These are phyloP conservation scores for Drosophila austrosaltans DNA, from an alignment of 2,888 invertebrate genomes.

Conservation along the genomic window DNA sequence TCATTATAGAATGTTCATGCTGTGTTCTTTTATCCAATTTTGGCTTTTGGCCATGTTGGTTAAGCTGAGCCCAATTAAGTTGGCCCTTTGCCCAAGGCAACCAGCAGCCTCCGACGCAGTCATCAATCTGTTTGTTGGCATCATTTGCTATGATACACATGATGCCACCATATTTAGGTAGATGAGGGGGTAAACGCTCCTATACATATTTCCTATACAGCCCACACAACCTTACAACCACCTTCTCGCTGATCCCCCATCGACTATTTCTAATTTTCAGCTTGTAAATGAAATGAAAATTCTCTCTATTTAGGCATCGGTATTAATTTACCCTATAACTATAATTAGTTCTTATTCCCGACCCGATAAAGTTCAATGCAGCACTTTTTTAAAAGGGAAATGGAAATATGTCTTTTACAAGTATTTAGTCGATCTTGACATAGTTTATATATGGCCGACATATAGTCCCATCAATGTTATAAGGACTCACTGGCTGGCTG, in stretches of 20 bases:
- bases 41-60: conserved; percentile 1
- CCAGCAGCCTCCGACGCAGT: conserved; percentile 11
- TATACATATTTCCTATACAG: background rate
- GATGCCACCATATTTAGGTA: background rate
- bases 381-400: no score
- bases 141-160: no score
- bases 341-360: background rate
- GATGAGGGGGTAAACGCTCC: background rate
- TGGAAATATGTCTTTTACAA: no score
- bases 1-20: background rate
- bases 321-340: background rate
- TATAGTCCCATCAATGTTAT: no score
- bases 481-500: background rate
- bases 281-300: background rate
- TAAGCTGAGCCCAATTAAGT: conserved; percentile 7
- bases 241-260: background rate
- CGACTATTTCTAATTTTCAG: conserved; percentile 1
- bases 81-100: conserved; percentile 18
- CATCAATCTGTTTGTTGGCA: conserved; percentile 8
- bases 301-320: background rate
- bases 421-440: no score
- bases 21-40: background rate
- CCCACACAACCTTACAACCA: no score
- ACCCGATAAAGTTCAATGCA: no score
- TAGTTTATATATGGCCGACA: no score